These are phyloP conservation scores for Megaceryle torquata DNA, from an alignment of 2,113 vertebrate genomes.

Conservation along the genomic window DNA sequence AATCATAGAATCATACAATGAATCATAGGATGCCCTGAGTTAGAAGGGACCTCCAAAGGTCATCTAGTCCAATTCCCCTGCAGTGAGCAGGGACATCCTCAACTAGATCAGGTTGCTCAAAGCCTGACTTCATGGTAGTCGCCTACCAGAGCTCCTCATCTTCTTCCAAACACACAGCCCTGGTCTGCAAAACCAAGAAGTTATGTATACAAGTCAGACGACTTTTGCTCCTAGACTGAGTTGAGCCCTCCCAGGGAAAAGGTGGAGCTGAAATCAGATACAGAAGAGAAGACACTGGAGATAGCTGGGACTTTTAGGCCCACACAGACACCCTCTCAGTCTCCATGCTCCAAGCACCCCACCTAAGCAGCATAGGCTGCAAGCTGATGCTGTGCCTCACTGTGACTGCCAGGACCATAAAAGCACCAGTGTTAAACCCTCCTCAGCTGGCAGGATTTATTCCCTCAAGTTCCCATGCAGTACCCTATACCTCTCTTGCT, in stretches of 20 bases:
- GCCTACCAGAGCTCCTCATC: neutral
- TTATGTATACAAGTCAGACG: neutral
- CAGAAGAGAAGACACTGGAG: neutral
- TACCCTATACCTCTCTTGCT: neutral
- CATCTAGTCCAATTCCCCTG: too few species aligned
- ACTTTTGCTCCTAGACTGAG: neutral
- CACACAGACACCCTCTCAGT: neutral
- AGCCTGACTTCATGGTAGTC: neutral
- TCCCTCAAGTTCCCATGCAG: neutral
- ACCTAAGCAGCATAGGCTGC: neutral
- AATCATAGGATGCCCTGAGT: too few species aligned
- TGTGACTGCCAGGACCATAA: fast-evolving
- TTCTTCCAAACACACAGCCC: neutral
- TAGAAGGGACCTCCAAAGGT: too few species aligned
- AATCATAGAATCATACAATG: neutral
- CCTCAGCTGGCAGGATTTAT: neutral
- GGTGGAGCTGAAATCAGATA: neutral
- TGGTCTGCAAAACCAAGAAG: neutral
- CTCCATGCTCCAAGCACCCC: neutral
- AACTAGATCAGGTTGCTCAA: too few species aligned
- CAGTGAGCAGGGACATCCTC: too few species aligned
- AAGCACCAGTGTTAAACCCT: neutral
- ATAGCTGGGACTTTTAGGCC: neutral
- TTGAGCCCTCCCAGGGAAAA: neutral
- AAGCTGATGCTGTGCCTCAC: neutral